A percentile compares a stretch with the other conserved stretches of the same genome.
Conservation (phyloP, 2,113 vertebrate species). For the Paedocypris sp. region DNA sequence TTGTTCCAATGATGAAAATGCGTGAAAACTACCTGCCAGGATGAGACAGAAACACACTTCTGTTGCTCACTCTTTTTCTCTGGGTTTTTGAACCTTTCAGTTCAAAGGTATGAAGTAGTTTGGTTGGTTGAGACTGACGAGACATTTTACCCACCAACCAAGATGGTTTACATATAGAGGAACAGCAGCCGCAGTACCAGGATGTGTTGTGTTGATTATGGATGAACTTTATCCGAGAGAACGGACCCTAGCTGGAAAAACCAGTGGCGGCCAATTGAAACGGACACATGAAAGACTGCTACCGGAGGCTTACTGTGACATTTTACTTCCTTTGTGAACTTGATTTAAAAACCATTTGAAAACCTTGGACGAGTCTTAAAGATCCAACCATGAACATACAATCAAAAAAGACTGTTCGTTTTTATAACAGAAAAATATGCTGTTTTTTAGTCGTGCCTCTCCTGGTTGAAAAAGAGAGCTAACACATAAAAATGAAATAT, state of each 20-base stretch:
- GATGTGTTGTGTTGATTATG: not conserved
- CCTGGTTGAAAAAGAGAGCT: not conserved
- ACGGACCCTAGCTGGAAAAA: not conserved
- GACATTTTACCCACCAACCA: not conserved
- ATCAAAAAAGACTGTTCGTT: conserved; percentile 10
- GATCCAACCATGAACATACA: conserved; percentile 14
- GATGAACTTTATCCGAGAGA: conserved; percentile 14
- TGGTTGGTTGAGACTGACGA: not conserved
- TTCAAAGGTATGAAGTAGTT: not conserved
- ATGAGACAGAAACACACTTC: conserved; percentile 1
- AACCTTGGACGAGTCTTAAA: conserved; percentile 21
- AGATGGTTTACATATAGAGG: not conserved
- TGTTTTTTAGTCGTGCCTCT: conserved; percentile 7
- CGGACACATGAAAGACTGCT: conserved; percentile 32
- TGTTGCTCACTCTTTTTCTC: not conserved
- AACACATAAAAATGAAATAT: not conserved
- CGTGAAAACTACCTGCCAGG: not conserved
- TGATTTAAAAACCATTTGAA: conserved; percentile 10
- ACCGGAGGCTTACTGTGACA: conserved; percentile 50
- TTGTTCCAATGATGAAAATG: conserved; percentile 4
- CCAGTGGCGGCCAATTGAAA: conserved; percentile 6
- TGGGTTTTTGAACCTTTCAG: not conserved
- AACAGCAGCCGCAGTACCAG: not conserved
- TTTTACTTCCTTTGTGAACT: conserved; percentile 27
- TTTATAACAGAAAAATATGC: conserved; percentile 3